Conservation (phyloP, 2,888 invertebrate genomes). For the Leptinotarsa peninsularis region DNA sequence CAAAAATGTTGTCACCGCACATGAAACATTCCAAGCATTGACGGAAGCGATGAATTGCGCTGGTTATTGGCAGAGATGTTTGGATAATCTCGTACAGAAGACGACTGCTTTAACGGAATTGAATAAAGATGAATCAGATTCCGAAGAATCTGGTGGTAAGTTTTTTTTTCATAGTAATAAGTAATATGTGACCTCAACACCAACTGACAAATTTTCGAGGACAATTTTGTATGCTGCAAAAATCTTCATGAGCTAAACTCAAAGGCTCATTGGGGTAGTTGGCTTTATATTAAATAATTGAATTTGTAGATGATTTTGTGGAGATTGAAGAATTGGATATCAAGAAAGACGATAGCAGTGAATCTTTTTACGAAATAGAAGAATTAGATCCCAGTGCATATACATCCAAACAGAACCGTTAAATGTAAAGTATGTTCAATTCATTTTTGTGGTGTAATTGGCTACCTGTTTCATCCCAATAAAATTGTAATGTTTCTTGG, state of each 20-base stretch:
- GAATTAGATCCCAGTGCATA: slow-evolving; percentile 33
- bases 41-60: slow-evolving; percentile 61
- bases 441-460: slow-evolving; percentile 7
- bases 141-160: slow-evolving; percentile 36
- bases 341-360: slow-evolving; percentile 44
- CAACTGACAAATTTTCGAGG: too few species aligned
- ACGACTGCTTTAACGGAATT: slow-evolving; percentile 51
- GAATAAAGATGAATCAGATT: slow-evolving; percentile 27
- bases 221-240: too few species aligned
- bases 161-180: background rate
- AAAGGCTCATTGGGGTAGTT: background rate
- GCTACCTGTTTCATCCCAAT: too few species aligned
- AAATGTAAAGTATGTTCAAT: background rate
- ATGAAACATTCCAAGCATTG: slow-evolving; percentile 59
- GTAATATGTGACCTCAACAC: too few species aligned
- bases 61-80: slow-evolving; percentile 60
- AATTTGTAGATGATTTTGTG: slow-evolving; percentile 28
- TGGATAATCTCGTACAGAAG: slow-evolving; percentile 58
- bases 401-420: background rate
- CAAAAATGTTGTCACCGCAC: slow-evolving; percentile 58
- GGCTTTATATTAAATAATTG: background rate
- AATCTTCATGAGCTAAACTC: too few species aligned
- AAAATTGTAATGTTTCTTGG: too few species aligned
- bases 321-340: slow-evolving; percentile 39
- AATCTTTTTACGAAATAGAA: slow-evolving; percentile 54